Evolutionary conservation across 2,888 invertebrate species (phyloP), one percentile per base, ranked within the genome.

Genomic region (Xylocampa areola): DNA sequence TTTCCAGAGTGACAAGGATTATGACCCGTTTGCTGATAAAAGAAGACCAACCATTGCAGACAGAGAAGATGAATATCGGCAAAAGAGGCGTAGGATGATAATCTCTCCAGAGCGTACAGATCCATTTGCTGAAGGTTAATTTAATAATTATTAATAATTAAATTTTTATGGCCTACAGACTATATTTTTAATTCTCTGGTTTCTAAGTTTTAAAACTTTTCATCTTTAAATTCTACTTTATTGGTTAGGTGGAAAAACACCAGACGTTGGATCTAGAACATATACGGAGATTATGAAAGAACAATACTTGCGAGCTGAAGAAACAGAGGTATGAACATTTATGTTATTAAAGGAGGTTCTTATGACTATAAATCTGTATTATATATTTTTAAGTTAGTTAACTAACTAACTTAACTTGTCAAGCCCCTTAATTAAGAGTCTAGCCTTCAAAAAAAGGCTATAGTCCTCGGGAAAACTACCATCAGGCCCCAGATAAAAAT

Each of bases 271-370:
- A 54, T 97, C 98, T 3, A 95, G 99, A 83, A 98, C 98, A 10
- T 99, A 98, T 87, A 97, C 98, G 35, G 98, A 98, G 89, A 98
- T 99, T 94, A 99, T 99, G 98, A 97, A 97, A 85, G 99, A 99
- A 88, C 98, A 98, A 88, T 95, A 97, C 86, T 95, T 99, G 10
- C 96, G 97, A 83, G 97, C 97, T 47, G 97, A 97, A 94, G 98
- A 98, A 94, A 97, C 97, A 79, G 98, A 99, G 94, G 98, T 98
- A 91, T 90, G 90, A n/a, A 32, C 10, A 19, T 21, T 49, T 4
- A 27, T 39, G 16, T 14, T n/a, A 5, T 25, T 25, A 5, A 8
- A 8, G 5, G 7, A 6, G 4, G 21, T 21, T 21, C 1, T 21
- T 6, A 21, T 21, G 1, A 21, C 1, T 21, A 21, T 21, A n/a